A percentile compares a stretch with the other conserved stretches of the same genome.
Conservation (phyloP, 1,140 invertebrate genomes). For the Drosophila repleta region DNA sequence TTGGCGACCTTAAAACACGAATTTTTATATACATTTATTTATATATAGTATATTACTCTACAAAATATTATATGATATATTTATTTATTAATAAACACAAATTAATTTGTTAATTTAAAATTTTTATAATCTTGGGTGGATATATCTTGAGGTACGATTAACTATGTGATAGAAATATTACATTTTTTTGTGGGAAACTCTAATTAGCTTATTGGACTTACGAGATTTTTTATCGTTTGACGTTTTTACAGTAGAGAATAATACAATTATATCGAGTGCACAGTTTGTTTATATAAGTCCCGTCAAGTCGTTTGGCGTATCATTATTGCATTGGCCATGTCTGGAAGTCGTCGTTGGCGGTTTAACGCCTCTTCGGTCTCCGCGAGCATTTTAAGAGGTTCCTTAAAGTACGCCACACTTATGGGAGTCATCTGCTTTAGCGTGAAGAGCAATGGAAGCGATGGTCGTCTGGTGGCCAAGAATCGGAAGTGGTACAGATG, state of each 20-base stretch:
- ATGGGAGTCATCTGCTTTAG: constrained; percentile 31
- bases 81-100: no score
- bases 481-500: constrained; percentile 31
- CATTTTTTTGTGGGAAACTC: no score
- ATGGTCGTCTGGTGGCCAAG: constrained; percentile 20
- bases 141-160: no score
- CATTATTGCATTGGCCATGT: constrained; percentile 32
- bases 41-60: no score
- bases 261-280: neutral
- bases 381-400: constrained; percentile 2
- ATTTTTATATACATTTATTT: no score
- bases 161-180: no score
- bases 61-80: no score
- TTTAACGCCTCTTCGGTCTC: constrained; percentile 18
- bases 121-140: no score
- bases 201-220: neutral
- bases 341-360: constrained; percentile 12
- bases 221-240: neutral
- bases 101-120: no score
- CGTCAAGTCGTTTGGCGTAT: no score
- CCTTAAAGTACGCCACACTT: constrained; percentile 17
- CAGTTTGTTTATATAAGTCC: no score
- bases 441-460: constrained; percentile 8
- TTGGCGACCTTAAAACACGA: no score
- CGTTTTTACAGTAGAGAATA: neutral